Conservation (phyloP, 2,113 vertebrate genomes). For the Xiphorhynchus elegans region DNA sequence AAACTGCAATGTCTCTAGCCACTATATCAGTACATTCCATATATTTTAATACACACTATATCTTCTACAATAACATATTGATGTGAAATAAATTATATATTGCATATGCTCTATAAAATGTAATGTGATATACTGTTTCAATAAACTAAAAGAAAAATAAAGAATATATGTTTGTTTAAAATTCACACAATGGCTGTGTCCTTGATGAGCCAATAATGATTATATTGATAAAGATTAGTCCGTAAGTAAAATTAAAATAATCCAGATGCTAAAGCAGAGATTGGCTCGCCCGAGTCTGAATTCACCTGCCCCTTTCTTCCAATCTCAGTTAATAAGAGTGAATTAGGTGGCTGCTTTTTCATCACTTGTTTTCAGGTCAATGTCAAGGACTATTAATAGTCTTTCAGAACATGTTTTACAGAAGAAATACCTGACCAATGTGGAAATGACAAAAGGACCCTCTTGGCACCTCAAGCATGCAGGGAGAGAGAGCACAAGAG, state of each 20-base stretch:
- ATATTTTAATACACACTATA: not conserved
- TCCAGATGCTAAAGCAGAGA: not conserved
- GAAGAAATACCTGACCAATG: not conserved
- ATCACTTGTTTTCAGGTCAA: not conserved
- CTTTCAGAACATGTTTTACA: not conserved
- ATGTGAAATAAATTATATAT: not conserved
- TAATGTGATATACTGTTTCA: not conserved
- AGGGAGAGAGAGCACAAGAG: not conserved
- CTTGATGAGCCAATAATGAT: not conserved
- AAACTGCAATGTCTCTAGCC: not conserved
- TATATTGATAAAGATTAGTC: not conserved
- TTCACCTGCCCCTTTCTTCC: not conserved
- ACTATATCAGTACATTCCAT: not conserved
- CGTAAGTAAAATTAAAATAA: not conserved
- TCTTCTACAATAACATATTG: not conserved
- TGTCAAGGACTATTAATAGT: not conserved
- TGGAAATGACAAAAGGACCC: not conserved
- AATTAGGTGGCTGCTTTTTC: not conserved
- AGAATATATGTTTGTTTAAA: not conserved
- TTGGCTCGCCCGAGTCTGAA: not conserved
- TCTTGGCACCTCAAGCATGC: not conserved
- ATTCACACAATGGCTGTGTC: not conserved
- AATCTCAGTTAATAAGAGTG: not conserved
- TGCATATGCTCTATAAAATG: not conserved
- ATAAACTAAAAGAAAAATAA: not conserved